Evolutionary conservation across 1,140 invertebrate genomes (phyloP).

Genomic region (Zaprionus africanus): DNA sequence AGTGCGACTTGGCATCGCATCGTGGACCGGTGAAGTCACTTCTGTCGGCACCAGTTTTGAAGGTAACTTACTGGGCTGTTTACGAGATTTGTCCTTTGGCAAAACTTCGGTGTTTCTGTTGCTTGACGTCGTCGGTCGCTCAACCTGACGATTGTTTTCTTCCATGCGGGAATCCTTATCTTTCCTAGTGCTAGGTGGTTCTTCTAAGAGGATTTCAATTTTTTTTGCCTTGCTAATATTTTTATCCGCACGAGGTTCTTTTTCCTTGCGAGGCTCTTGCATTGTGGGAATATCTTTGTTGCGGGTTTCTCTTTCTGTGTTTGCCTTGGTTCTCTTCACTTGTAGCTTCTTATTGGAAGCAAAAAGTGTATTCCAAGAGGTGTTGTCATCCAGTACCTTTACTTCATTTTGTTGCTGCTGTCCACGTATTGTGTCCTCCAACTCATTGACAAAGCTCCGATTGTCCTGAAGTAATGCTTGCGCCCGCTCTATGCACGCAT

Average conservation of each 20-base stretch:
- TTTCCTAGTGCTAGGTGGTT: background rate
- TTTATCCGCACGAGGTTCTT: background rate
- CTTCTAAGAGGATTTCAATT: background rate
- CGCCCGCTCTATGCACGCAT: constrained; percentile 52
- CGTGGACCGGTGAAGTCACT: background rate
- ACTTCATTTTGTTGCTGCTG: constrained; percentile 36
- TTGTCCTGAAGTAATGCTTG: constrained; percentile 75
- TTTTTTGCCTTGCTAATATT: background rate
- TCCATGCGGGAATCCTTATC: background rate
- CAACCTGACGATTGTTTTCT: background rate
- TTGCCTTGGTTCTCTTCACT: background rate
- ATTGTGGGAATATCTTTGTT: background rate
- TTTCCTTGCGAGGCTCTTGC: background rate
- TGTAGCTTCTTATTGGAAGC: constrained; percentile 11
- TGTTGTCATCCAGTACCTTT: constrained; percentile 44
- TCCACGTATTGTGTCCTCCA: constrained; percentile 67
- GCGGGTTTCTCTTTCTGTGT: background rate
- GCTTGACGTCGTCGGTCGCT: background rate
- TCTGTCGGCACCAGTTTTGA: background rate
- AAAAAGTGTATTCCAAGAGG: constrained; percentile 55
- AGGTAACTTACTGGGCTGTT: background rate
- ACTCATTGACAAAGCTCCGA: constrained; percentile 72
- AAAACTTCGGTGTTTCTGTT: background rate
- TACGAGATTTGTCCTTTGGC: background rate
- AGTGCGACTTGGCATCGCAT: background rate